Base-by-base conservation (phyloP, 2,113 vertebrate genomes). In the Nothobranchius kuhntae region DNA sequence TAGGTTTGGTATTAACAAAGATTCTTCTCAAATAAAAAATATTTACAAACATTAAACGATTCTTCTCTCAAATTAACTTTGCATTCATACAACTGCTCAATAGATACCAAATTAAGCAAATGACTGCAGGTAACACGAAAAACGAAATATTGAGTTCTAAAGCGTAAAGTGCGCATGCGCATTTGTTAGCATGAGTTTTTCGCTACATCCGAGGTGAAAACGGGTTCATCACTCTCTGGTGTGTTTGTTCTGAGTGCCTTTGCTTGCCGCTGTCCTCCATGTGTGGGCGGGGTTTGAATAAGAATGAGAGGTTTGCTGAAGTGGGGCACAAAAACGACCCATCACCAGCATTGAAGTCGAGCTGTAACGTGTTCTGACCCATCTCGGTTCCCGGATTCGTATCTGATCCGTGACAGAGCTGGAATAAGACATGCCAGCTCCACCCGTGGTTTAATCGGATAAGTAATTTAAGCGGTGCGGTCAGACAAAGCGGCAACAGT, bases 401-500 rank as follows among this genome's bases (percentile, higher is more conserved):
- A 15, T 38, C 8, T 52, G 0, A 2, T 47, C 7, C 6, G 30
- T 3, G 21, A 42, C 2, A 36, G 10, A 14, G 1, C n/a, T 15
- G 8, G 1, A 3, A 9, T 3, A n/a, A 4, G 4, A 47, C 5
- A 59, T 15, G 0, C 54, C 53, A 42, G 6, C 48, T 48, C 59
- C 50, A 6, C 50, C 51, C 24, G 58, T 0, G 9, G 44, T n/a
- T 30, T 8, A 15, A 15, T 12, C 2, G 53, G 24, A 7, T 7
- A 44, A 45, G 35, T 14, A 1, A 38, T 35, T 1, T 12, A 0
- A 8, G 30, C 75, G n/a, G 30, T 17, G 61, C 58, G 38, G 47
- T 38, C 9, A 83, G 77, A 81, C 75, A 77, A 86, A 86, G 80
- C 79, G 72, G 0, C 3, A 6, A n/a, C 62, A 47, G 21, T 50